phyloP scores from a whole-genome alignment of 2,888 invertebrate genomes.

The Mythimna lalbum region DNA sequence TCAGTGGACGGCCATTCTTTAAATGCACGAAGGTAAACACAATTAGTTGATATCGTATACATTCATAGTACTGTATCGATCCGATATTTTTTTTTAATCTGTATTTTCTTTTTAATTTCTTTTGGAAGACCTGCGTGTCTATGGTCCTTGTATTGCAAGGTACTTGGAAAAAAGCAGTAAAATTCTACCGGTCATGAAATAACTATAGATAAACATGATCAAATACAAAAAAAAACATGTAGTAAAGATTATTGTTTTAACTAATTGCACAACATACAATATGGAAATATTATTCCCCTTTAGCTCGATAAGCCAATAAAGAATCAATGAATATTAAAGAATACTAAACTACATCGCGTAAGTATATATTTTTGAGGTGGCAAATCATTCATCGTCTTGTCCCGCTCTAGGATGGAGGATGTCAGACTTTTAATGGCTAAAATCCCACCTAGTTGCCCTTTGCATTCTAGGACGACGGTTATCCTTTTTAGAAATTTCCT shows the following conservation, averaged over 20 bases:
- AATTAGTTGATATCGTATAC: conserved; percentile 18
- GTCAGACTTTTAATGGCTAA: too few species aligned
- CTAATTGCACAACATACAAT: conserved; percentile 10
- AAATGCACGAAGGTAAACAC: conserved; percentile 24
- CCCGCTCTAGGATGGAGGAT: too few species aligned
- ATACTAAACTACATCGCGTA: background rate
- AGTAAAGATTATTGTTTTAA: conserved; percentile 26
- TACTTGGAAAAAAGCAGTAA: background rate
- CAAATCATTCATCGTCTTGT: too few species aligned
- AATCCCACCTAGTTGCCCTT: too few species aligned
- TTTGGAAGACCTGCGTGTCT: background rate
- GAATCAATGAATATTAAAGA: background rate
- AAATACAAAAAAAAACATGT: conserved; percentile 13
- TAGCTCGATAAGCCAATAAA: background rate
- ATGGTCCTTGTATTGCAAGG: background rate
- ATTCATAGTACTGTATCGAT: background rate
- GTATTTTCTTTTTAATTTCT: background rate
- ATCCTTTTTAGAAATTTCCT: too few species aligned
- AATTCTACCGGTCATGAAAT: conserved; percentile 4
- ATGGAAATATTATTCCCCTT: background rate
- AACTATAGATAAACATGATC: conserved; percentile 9
- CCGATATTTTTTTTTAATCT: background rate
- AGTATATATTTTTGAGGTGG: too few species aligned
- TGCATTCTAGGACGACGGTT: too few species aligned
- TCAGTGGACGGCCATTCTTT: conserved; percentile 20